phyloP scores from a whole-genome alignment of 2,113 vertebrate species.

The Pygoscelis antarcticus region DNA sequence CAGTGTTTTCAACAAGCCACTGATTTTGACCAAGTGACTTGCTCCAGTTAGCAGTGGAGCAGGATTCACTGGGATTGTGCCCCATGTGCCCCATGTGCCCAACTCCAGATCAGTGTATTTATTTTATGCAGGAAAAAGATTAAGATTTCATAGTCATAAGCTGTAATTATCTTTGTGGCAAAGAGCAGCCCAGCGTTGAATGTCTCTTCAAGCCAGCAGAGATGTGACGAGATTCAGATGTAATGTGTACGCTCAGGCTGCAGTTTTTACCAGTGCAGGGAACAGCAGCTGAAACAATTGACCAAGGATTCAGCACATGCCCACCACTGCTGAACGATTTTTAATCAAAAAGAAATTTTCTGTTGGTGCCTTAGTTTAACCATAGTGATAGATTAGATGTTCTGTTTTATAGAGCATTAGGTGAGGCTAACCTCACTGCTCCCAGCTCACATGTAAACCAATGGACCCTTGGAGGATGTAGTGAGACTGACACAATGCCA shows the following conservation, averaged over 20 bases:
- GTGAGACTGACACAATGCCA: background rate
- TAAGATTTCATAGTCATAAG: background rate
- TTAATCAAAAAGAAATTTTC: background rate
- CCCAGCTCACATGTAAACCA: accelerated
- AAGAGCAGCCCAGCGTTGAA: background rate
- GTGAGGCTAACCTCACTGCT: background rate
- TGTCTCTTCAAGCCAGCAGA: background rate
- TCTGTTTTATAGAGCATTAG: accelerated
- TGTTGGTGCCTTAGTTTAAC: background rate
- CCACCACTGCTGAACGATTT: background rate
- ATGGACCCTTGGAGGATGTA: background rate
- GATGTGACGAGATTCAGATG: background rate
- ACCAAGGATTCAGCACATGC: background rate
- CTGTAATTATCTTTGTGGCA: background rate
- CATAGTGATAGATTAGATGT: background rate
- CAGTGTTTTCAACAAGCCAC: background rate
- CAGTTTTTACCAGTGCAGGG: background rate
- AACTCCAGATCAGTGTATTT: background rate
- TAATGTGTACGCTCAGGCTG: background rate
- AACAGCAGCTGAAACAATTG: background rate
- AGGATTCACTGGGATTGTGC: background rate
- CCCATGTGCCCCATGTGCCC: accelerated
- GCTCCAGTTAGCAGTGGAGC: background rate
- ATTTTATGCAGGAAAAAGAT: background rate
- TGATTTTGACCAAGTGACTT: background rate